These are phyloP conservation scores for Psix sp. DNA, from an alignment of 1,140 invertebrate genomes.

Conservation along the genomic window DNA sequence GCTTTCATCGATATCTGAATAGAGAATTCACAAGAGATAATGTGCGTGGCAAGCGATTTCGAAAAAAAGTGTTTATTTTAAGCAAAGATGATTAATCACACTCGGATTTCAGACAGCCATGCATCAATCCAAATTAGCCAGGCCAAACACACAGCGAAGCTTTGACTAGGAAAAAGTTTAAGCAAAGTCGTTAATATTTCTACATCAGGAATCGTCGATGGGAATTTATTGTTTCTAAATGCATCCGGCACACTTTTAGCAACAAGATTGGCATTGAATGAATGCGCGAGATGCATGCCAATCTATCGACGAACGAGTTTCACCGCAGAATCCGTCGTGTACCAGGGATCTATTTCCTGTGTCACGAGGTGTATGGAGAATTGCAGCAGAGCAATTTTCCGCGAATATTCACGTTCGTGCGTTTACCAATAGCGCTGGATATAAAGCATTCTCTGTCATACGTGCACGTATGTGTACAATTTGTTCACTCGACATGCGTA, in stretches of 20 bases:
- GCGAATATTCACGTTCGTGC: slow-evolving; percentile 58
- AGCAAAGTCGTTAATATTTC: slow-evolving; percentile 28
- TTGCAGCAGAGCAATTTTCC: slow-evolving; percentile 57
- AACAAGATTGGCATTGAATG: slow-evolving; percentile 58
- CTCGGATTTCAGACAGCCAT: no score
- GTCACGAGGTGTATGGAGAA: slow-evolving; percentile 51
- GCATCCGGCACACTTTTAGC: slow-evolving; percentile 54
- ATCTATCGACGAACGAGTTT: slow-evolving; percentile 57
- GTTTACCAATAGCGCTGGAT: slow-evolving; percentile 52
- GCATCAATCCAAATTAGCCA: no score
- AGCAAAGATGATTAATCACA: no score
- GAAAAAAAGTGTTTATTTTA: no score
- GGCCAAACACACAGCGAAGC: no score
- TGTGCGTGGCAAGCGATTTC: no score
- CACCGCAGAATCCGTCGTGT: slow-evolving; percentile 52
- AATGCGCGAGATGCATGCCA: slow-evolving; percentile 56
- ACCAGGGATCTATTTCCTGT: slow-evolving; percentile 57
- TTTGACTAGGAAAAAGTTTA: no score
- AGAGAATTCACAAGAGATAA: no score
- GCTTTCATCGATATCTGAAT: no score
- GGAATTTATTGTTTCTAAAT: slow-evolving; percentile 59
- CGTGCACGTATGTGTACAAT: slow-evolving; percentile 18
- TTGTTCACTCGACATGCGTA: slow-evolving; percentile 4
- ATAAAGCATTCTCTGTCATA: slow-evolving; percentile 56
- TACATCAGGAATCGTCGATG: slow-evolving; percentile 41